A percentile compares a stretch with the other conserved stretches of the same genome.
phyloP scores from a whole-genome alignment of 2,113 vertebrate genomes.

The Scopus umbretta region DNA sequence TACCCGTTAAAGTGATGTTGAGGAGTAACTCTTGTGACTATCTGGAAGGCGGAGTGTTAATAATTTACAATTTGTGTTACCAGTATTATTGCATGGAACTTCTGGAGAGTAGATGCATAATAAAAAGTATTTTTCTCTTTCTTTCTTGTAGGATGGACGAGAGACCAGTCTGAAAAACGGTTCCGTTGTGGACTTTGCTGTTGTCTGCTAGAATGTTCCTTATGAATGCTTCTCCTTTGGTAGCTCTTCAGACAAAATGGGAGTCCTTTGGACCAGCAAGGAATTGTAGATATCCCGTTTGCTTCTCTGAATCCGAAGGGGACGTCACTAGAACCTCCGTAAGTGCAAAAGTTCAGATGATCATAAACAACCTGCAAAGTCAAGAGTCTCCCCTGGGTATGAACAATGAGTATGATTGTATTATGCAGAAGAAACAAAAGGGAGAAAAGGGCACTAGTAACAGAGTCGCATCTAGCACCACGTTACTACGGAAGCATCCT shows the following conservation, averaged over 20 bases:
- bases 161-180: constrained; percentile 6
- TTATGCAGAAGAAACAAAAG: constrained; percentile 63
- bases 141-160: constrained; percentile 69
- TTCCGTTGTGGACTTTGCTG: constrained; percentile 24
- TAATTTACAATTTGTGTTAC: neutral
- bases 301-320: constrained; percentile 81
- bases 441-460: constrained; percentile 1
- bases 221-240: constrained; percentile 87
- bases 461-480: neutral
- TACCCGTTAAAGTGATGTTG: neutral
- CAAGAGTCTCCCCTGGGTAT: constrained; percentile 82
- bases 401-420: constrained; percentile 76
- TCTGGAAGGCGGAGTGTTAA: neutral
- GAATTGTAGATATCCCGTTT: constrained; percentile 82
- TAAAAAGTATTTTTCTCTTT: neutral
- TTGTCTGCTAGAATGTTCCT: constrained; percentile 91
- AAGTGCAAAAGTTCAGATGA: constrained; percentile 87
- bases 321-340: constrained; percentile 74
- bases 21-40: neutral
- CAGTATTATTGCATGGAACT: neutral
- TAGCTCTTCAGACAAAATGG: constrained; percentile 89
- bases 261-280: constrained; percentile 79
- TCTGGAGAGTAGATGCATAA: neutral
- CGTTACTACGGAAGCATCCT: neutral
- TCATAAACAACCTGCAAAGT: constrained; percentile 87